Evolutionary conservation across 2,113 vertebrate species (phyloP).

Genomic region (Rostratula benghalensis): DNA sequence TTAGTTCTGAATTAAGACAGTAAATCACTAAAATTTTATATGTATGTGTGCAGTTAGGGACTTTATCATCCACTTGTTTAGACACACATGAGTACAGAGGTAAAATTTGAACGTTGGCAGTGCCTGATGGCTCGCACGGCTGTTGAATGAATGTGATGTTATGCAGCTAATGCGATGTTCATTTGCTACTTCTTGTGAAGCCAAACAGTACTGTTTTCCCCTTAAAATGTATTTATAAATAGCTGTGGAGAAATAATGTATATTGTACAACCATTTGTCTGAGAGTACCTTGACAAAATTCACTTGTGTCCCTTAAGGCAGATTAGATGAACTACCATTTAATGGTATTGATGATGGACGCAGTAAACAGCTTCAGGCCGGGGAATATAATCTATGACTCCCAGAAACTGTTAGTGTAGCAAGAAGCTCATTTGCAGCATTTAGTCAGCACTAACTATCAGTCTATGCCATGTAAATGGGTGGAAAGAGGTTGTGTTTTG

Average conservation of each 20-base stretch:
- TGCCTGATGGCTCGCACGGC: not conserved
- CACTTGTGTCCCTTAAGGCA: conserved; percentile 39
- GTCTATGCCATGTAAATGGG: conserved; percentile 60
- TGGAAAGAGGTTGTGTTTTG: conserved; percentile 27
- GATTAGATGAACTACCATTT: conserved; percentile 60
- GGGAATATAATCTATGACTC: conserved; percentile 54
- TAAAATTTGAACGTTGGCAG: not conserved
- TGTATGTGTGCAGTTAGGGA: not conserved
- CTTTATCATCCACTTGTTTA: not conserved
- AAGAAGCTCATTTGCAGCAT: conserved; percentile 61
- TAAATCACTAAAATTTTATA: not conserved
- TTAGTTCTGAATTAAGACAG: not conserved
- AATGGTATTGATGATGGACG: conserved; percentile 54
- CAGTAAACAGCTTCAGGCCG: conserved; percentile 50
- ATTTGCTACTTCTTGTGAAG: not conserved
- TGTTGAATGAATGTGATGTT: not conserved
- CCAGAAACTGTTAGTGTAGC: conserved; percentile 33
- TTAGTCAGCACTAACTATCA: conserved; percentile 42
- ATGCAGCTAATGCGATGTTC: not conserved
- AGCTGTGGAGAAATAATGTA: conserved; percentile 18
- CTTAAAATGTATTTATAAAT: conserved; percentile 30
- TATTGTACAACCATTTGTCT: conserved; percentile 2
- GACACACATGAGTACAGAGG: not conserved
- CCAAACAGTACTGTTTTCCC: not conserved
- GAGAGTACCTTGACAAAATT: conserved; percentile 20